phyloP scores from a whole-genome alignment of 2,797 vertebrate species.

The Semotilus atromaculatus region DNA sequence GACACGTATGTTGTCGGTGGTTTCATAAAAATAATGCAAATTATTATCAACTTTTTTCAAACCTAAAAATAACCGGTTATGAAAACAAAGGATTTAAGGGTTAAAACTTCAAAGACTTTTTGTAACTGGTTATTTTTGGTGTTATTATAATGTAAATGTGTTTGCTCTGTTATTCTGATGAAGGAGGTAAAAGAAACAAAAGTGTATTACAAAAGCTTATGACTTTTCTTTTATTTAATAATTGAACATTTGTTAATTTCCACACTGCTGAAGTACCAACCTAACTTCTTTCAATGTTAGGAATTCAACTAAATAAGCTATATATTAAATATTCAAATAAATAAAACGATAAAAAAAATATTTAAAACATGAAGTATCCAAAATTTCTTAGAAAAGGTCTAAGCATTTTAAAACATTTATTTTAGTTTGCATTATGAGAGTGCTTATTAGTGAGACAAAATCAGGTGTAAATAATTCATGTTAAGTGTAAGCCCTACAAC shows the following conservation, averaged over 20 bases:
- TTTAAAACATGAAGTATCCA: background rate
- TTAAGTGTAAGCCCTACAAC: background rate
- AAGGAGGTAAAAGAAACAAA: background rate
- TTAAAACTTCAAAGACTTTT: background rate
- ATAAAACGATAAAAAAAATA: background rate
- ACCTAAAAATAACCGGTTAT: background rate
- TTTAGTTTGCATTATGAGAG: background rate
- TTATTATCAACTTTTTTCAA: background rate
- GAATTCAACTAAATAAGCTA: background rate
- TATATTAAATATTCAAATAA: background rate
- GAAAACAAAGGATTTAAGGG: background rate
- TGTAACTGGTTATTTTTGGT: background rate
- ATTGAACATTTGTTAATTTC: background rate
- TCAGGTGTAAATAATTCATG: background rate
- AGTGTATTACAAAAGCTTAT: background rate
- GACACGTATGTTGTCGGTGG: background rate
- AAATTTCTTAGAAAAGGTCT: background rate
- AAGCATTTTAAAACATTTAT: background rate
- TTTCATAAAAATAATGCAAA: background rate
- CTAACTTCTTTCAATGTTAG: background rate
- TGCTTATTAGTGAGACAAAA: background rate
- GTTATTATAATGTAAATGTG: background rate
- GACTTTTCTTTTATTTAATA: background rate
- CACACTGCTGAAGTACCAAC: background rate
- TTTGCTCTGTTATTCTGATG: slow-evolving; percentile 10